Base-by-base conservation (phyloP, 2,797 vertebrate genomes). In the Sebastolobus alascanus region DNA sequence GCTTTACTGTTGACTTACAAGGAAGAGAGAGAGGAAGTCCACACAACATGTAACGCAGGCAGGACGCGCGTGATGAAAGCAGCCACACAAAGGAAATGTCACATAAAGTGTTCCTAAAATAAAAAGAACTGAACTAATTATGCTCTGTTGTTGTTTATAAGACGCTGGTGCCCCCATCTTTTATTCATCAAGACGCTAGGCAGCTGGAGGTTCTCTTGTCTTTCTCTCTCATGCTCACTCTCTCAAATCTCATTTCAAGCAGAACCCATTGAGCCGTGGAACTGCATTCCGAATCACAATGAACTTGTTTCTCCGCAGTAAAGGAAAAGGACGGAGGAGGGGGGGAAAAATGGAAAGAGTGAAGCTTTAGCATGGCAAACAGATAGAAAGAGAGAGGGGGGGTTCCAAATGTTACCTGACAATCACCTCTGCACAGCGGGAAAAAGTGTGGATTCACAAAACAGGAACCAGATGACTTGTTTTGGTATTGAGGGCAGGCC, bases 161-260 rank as follows among this genome's bases (percentile, higher is more conserved):
- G 88, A 88, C 13, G 60, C 76, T 67, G 25, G 85, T 72, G 73
- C 75, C 71, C 86, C 88, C 82, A 96, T 95, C 90, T 95, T 95
- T 95, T 95, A 95, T 96, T 96, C 94, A 96, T 95, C 84, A 90
- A 82, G 89, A 89, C 38, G 67, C 82, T 20, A 77, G 81, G 90
- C 88, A 70, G 87, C 87, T 91, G 80, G 82, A 90, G 89, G 85
- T 93, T 92, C 89, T 89, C 85, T 50, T 88, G 86, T 87, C 90
- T 89, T 81, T 82, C 88, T 89, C 87, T 83, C 89, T 91, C 89
- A 78, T 80, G 76, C 89, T 90, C 90, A 82, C 90, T 87, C 88
- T 79, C 90, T 94, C 92, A 94, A 95, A 95, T 94, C 93, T 92
- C 80, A 94, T 95, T 94, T 96, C 90, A 93, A 92, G 93, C 89